A percentile compares a stretch with the other conserved stretches of the same genome.
Conservation (phyloP, 2,888 invertebrate genomes). For the Drosophila phalerata region DNA sequence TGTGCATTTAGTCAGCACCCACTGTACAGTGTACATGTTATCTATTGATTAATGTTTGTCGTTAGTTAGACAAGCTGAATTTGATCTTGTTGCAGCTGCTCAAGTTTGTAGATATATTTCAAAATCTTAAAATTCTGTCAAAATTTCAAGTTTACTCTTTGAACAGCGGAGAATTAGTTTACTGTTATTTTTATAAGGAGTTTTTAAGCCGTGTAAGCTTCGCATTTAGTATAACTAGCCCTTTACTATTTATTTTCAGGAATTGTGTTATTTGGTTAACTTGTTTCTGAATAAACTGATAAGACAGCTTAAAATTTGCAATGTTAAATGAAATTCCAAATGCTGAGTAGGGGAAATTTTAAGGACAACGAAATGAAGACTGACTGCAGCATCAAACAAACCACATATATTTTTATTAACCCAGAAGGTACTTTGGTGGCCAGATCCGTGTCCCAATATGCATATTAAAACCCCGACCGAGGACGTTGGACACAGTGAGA, state of each 20-base stretch:
- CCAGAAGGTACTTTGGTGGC: constrained; percentile 67
- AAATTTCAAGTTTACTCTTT: neutral
- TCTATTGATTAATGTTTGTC: constrained; percentile 25
- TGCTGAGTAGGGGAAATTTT: neutral
- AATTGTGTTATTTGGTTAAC: neutral
- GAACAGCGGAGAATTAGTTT: too few relatives aligned
- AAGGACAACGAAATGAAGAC: constrained; percentile 33
- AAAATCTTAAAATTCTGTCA: neutral
- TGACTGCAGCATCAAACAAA: constrained; percentile 68
- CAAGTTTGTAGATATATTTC: neutral
- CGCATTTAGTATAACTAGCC: too few relatives aligned
- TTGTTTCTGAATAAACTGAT: neutral
- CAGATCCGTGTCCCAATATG: constrained; percentile 68
- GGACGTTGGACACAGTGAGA: constrained; percentile 3
- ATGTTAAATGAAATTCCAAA: neutral
- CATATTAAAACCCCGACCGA: constrained; percentile 60
- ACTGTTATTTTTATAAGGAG: too few relatives aligned
- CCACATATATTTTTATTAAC: constrained; percentile 80
- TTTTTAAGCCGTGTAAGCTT: too few relatives aligned
- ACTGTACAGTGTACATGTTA: constrained; percentile 28
- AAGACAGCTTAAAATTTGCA: neutral
- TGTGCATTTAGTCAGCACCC: constrained; percentile 61
- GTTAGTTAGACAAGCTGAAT: neutral
- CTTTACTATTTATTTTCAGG: neutral
- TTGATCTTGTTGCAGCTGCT: constrained; percentile 5